phyloP scores from a whole-genome alignment of 2,888 invertebrate species.

The Xiphydria camelus region DNA sequence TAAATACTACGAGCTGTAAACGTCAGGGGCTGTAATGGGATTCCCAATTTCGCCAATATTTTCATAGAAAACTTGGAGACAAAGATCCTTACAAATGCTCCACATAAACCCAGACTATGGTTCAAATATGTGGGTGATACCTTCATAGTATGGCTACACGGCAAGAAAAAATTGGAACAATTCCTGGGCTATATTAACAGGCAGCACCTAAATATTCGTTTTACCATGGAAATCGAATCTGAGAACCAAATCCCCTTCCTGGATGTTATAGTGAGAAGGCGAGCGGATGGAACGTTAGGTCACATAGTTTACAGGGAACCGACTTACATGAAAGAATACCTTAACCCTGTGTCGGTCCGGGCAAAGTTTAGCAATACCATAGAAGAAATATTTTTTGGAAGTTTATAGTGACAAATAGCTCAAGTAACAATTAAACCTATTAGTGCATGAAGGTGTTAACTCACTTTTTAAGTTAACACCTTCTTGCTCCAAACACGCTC shows the following conservation, averaged over 20 bases:
- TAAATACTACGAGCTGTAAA: neutral
- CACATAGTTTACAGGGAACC: slow-evolving; percentile 24
- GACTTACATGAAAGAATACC: slow-evolving; percentile 19
- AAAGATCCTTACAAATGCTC: slow-evolving; percentile 4
- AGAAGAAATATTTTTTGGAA: too few species aligned
- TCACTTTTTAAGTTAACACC: too few species aligned
- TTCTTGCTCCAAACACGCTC: too few species aligned
- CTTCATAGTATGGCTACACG: slow-evolving; percentile 26
- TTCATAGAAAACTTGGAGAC: slow-evolving; percentile 24
- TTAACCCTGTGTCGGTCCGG: too few species aligned
- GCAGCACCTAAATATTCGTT: slow-evolving; percentile 17
- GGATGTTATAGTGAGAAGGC: slow-evolving; percentile 19
- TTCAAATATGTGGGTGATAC: slow-evolving; percentile 28
- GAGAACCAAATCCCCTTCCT: slow-evolving; percentile 21
- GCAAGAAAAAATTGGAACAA: slow-evolving; percentile 21
- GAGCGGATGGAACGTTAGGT: slow-evolving; percentile 14
- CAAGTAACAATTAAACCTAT: too few species aligned
- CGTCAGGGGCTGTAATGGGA: neutral
- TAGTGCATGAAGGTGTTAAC: too few species aligned
- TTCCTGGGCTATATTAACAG: slow-evolving; percentile 21
- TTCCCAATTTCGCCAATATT: slow-evolving; percentile 10
- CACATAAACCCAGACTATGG: slow-evolving; percentile 13
- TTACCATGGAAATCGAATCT: slow-evolving; percentile 26
- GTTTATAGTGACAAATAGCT: too few species aligned
- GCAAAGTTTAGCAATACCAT: too few species aligned